Conservation (phyloP, 2,888 invertebrate genomes). For the Hartigia nigra region DNA sequence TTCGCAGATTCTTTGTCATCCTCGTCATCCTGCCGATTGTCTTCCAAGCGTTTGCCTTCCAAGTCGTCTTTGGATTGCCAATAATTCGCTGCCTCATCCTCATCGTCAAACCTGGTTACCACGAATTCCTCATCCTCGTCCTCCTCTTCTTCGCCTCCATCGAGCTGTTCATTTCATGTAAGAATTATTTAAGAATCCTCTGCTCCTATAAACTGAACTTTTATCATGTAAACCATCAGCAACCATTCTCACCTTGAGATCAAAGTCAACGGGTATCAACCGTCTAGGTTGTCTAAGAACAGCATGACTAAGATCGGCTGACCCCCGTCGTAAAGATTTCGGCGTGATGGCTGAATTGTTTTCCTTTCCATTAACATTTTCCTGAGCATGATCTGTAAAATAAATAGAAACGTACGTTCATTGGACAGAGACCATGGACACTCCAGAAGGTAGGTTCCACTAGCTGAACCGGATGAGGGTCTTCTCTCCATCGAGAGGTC, state of each 20-base stretch:
- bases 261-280: constrained; percentile 60
- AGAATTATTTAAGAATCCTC: not conserved
- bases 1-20: constrained; percentile 56
- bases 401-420: not conserved
- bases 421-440: not conserved
- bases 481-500: not conserved
- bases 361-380: constrained; percentile 30
- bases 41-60: constrained; percentile 36
- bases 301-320: constrained; percentile 12
- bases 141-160: constrained; percentile 67
- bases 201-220: not conserved
- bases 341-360: constrained; percentile 24
- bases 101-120: constrained; percentile 54
- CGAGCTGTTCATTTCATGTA: constrained; percentile 47
- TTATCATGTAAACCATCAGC: not conserved
- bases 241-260: constrained; percentile 46
- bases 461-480: not conserved
- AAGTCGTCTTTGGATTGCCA: constrained; percentile 39
- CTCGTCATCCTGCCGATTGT: constrained; percentile 52
- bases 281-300: constrained; percentile 42
- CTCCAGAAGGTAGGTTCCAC: not conserved
- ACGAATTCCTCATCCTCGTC: constrained; percentile 64
- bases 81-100: constrained; percentile 42
- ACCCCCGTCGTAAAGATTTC: constrained; percentile 38
- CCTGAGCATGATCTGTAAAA: constrained; percentile 40